Evolutionary conservation across 2,888 invertebrate species (phyloP), one percentile per base, ranked within the genome.

Genomic region (Drosophila testacea): DNA sequence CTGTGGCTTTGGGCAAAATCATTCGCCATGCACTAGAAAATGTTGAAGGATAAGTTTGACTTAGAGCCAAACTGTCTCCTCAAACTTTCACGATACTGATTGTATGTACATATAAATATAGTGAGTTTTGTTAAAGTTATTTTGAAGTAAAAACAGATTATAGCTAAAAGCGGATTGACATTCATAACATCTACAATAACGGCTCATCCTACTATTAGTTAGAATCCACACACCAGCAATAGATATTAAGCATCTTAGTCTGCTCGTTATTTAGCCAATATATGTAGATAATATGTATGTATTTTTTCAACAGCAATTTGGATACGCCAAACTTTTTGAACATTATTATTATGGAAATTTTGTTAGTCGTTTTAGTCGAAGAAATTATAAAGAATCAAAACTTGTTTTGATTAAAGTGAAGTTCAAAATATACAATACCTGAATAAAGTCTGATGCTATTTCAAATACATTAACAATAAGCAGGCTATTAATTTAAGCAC

Each of bases 261-360:
- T 44, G 38, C 50, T 55, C 32, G 44, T n/a, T 47, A 55, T 60
- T 41, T 32, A 28, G 11, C 41, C 36, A 34, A 52, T 13, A 38
- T 46, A 61, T 38, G 44, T 44, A 52, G 16, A 61, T 46, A 52
- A 22, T 52, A 44, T 59, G 30, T 46, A 36, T 59, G 30, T 50
- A 13, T 60, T 30, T 51, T 11, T 32, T 32, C 9, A 47, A 42
- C 27, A 30, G 32, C 34, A 60, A 52, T 11, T 60, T 54, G 30
- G 41, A 59, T 52, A 59, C 30, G 68, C 22, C 36, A 68, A 64
- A 54, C 39, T 46, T 16, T 10, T 6, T 32, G 28, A 27, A 36
- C 34, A 54, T 39, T 60, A 42, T 68, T 62, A 54, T 51, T 77
- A 77, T 62, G 61, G 66, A 67, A 67, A 55, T 65, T 28, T 30